Evolutionary conservation across 37 sponge, comb jelly and placozoan genomes (phyloP).

Genomic region (Crambe crambe): DNA sequence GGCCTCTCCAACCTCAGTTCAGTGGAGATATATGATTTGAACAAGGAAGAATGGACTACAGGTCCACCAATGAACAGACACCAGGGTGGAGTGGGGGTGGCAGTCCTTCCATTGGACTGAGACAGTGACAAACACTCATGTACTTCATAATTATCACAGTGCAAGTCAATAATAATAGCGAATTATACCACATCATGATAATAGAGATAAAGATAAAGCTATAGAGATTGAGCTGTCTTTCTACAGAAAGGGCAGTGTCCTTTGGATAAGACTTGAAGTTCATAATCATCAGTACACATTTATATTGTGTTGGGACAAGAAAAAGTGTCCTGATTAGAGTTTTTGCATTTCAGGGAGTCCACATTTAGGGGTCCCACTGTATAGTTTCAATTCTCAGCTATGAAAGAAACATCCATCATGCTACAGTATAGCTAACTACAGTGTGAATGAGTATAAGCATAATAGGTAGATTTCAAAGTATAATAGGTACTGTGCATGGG

Average conservation of each 20-base stretch:
- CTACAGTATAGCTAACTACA: too few relatives aligned
- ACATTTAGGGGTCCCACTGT: too few relatives aligned
- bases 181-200: background rate
- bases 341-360: too few relatives aligned
- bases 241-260: conserved; percentile 86
- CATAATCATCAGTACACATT: conserved; percentile 97
- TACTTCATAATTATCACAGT: background rate
- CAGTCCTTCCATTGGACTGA: conserved; percentile 40
- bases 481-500: too few relatives aligned
- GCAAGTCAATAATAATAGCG: background rate
- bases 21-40: conserved; percentile 51
- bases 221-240: background rate
- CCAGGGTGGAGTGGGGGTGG: conserved; percentile 67
- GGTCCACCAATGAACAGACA: conserved; percentile 50
- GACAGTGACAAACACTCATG: background rate
- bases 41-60: conserved; percentile 41
- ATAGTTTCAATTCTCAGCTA: too few relatives aligned
- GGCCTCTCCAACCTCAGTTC: conserved; percentile 63
- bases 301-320: too few relatives aligned
- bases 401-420: too few relatives aligned
- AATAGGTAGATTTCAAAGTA: too few relatives aligned
- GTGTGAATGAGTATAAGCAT: too few relatives aligned
- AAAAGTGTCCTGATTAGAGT: too few relatives aligned
- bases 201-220: background rate
- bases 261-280: conserved; percentile 79